Base-by-base conservation (phyloP, 2,797 vertebrate genomes). In the Manis javanica region DNA sequence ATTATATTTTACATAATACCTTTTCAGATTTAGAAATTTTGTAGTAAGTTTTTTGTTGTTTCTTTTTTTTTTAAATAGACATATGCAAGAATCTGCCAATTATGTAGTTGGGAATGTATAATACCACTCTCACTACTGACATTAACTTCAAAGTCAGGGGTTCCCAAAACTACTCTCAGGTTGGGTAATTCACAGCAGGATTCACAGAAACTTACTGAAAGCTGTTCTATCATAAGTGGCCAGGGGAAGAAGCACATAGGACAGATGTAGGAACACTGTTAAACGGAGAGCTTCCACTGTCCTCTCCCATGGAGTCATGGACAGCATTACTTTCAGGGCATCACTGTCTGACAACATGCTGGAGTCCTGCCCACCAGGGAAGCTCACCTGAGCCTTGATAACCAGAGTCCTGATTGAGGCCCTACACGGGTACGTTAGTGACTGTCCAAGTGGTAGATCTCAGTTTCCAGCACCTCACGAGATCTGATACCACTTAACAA, bases 211-310 rank as follows among this genome's bases (percentile, higher is more conserved):
- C 14, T 88, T 24, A 61, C 7, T 42, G 12, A 85, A 12, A 86
- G 19, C 7, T 55, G 5, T 19, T 78, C 10, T 3, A 46, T 24
- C 64, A 64, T 51, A 53, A 78, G 2, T 37, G 3, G 19, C 6
- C 29, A n/a, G n/a, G 21, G 19, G 7, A 39, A 91, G 61, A 85
- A 42, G 16, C 0, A 11, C 3, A 19, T 4, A 81, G 15, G 6
- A 42, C 23, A 75, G 42, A 39, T 19, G 26, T 31, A 81, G 21
- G 46, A 37, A 51, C 55, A 69, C 21, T 15, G 14, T 21, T 31
- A 18, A 37, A 59, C 2, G 18, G 2, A n/a, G 9, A 66, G 6
- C 3, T 66, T 46, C n/a, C 8, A 0, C 24, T 61, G 9, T 29
- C 16, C 16, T 66, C 34, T 37, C 26, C 9, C 37, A 8, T 21